Evolutionary conservation across 2,797 vertebrate species (phyloP), one percentile per base, ranked within the genome.

Genomic region (Alcedo atthis): DNA sequence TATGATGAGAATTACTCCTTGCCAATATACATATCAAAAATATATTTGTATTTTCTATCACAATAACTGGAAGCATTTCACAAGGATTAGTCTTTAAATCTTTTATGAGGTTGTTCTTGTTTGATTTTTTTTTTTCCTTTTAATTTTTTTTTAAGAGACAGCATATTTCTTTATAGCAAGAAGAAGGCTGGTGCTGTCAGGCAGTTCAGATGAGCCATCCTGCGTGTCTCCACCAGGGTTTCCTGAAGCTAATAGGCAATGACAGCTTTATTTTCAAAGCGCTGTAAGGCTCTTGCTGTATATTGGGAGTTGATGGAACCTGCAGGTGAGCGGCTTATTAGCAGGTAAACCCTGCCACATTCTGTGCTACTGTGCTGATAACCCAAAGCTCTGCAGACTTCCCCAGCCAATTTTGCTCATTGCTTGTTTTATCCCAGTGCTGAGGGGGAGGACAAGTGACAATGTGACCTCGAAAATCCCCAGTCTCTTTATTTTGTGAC

Each of bases 221-320:
- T 18, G 21, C 53, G 2, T 51, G 80, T 81, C 64, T 92, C 67
- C 81, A 26, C 79, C 54, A 40, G 70, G 89, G 4, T 18, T 62
- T 86, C 33, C 13, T 82, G 96, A 90, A 63, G 75, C 92, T 97
- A 81, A 96, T 85, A 78, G 89, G 75, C 95, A 82, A 9, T 67
- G 97, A 94, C 96, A 96, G 96, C 57, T 61, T 61, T 64, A 21
- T 90, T 95, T 96, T 87, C 92, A 90, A 94, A 87, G 95, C 96
- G 75, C 78, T 32, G 94, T 86, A 73, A 93, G 94, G 85, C 96
- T 90, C 94, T 84, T 58, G 30, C 91, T 48, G 80, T 53, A 79
- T 84, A 11, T 55, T 92, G 95, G 76, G 94, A 85, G 92, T 32
- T 73, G 94, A 82, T 71, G 79, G 92, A 30, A 54, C 17, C 2